These are phyloP conservation scores for Acestrorhynchus altus DNA, from an alignment of 2,797 vertebrate genomes.

Conservation along the genomic window DNA sequence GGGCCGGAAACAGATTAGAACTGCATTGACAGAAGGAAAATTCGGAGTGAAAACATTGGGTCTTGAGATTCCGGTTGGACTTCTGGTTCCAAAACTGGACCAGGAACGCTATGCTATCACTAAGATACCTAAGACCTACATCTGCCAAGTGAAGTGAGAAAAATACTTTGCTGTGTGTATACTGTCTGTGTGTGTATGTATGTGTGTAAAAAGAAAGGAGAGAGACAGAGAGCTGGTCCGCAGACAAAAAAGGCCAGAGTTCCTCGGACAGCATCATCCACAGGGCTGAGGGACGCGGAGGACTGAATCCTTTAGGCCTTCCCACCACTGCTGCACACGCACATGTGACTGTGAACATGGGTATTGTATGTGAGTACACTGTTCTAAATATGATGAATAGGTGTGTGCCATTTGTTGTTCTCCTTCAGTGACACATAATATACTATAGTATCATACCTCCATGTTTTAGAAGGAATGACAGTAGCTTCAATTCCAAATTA, in stretches of 20 bases:
- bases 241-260: conserved; percentile 53
- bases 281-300: conserved; percentile 79
- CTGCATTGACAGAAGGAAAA: conserved; percentile 87
- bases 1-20: conserved; percentile 86
- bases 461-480: neutral
- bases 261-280: conserved; percentile 69
- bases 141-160: neutral
- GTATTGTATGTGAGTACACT: neutral
- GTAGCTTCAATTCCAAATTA: neutral
- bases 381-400: neutral
- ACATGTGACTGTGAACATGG: conserved; percentile 41
- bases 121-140: conserved; percentile 8
- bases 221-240: conserved; percentile 61
- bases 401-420: conserved; percentile 10
- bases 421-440: neutral
- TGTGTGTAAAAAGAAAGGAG: conserved; percentile 40
- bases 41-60: conserved; percentile 52
- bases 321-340: conserved; percentile 81
- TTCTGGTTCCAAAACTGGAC: conserved; percentile 41
- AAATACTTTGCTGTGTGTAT: conserved; percentile 36
- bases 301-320: conserved; percentile 80
- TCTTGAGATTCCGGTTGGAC: conserved; percentile 41
- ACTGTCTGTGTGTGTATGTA: conserved; percentile 42
- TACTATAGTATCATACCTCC: too few relatives aligned
- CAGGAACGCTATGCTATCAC: neutral